phyloP scores from a whole-genome alignment of 2,888 invertebrate genomes.

The Luffia ferchaultella region DNA sequence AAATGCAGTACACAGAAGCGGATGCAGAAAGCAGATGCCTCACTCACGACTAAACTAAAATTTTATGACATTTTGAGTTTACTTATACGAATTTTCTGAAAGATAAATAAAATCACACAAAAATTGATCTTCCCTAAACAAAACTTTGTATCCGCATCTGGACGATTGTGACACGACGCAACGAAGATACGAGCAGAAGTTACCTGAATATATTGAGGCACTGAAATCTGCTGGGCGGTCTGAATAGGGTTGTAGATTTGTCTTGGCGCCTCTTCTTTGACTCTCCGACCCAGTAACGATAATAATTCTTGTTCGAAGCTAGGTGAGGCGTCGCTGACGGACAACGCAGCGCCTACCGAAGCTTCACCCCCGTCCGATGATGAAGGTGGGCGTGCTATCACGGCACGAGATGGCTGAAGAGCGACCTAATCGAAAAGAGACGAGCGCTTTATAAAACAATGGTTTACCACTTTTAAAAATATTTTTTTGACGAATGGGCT shows the following conservation, averaged over 20 bases:
- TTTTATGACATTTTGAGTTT: no score
- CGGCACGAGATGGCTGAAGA: constrained; percentile 44
- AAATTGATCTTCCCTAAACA: not conserved
- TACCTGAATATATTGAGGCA: constrained; percentile 41
- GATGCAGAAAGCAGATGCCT: no score
- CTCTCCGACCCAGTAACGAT: constrained; percentile 36
- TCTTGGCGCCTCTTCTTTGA: constrained; percentile 32
- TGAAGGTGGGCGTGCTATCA: constrained; percentile 49
- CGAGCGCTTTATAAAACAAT: no score
- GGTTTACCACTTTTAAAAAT: no score
- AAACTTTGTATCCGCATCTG: no score
- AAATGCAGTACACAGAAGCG: no score
- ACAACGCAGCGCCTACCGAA: constrained; percentile 52
- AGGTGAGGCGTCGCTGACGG: constrained; percentile 39
- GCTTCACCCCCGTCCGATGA: constrained; percentile 51
- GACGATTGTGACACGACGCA: no score
- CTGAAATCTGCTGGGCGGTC: constrained; percentile 30
- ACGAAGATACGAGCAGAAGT: no score
- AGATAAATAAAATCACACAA: not conserved
- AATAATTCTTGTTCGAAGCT: constrained; percentile 40
- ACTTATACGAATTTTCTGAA: no score
- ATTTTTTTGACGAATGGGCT: no score
- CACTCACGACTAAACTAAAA: no score
- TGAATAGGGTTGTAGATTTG: constrained; percentile 23
- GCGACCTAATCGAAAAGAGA: not conserved